Evolutionary conservation across 2,113 vertebrate genomes (phyloP).

Genomic region (Phyllostomus discolor): DNA sequence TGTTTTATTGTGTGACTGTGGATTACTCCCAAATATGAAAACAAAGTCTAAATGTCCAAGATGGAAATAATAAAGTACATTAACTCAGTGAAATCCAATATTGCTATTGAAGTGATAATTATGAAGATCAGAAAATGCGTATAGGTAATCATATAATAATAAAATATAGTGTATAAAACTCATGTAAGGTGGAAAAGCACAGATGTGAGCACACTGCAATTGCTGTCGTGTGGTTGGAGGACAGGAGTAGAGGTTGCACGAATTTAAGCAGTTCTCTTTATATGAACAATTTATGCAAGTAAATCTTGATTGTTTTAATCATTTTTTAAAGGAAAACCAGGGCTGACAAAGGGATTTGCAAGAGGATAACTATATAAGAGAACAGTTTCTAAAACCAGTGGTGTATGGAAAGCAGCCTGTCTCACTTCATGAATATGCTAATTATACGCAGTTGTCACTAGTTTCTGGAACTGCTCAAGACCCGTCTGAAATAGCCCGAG

Average conservation of each 20-base stretch:
- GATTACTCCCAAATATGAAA: neutral
- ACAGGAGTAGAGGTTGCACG: neutral
- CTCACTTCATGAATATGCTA: conserved; percentile 44
- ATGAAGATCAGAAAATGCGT: neutral
- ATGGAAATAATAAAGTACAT: neutral
- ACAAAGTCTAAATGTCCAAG: neutral
- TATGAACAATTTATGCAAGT: neutral
- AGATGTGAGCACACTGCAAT: neutral
- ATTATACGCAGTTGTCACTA: neutral
- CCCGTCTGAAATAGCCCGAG: conserved; percentile 26
- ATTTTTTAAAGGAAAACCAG: neutral
- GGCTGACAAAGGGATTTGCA: conserved; percentile 2
- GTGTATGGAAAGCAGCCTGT: conserved; percentile 30
- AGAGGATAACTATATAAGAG: neutral
- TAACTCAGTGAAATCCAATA: neutral
- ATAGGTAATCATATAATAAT: neutral
- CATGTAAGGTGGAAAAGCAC: neutral
- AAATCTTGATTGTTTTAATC: neutral
- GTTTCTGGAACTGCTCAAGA: neutral
- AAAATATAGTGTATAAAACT: neutral
- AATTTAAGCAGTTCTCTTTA: neutral
- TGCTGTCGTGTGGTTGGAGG: neutral
- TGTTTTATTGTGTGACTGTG: neutral
- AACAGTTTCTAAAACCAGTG: neutral
- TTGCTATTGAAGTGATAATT: neutral